Base-by-base conservation (phyloP, 2,113 vertebrate genomes). In the Tonatia bakeri region DNA sequence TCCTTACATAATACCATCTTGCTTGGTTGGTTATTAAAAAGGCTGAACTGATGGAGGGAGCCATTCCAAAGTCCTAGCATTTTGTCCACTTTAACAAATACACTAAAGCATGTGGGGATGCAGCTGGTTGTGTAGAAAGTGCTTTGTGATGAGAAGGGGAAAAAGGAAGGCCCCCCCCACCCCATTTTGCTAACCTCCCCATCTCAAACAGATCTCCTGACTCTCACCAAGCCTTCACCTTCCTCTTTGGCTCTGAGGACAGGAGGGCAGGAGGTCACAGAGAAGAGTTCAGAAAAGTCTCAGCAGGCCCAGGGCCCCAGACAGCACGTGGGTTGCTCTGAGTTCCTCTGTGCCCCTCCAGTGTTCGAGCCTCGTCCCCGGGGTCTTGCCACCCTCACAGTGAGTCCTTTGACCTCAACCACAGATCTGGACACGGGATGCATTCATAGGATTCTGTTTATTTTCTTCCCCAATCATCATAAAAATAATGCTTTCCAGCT, bases 401-500 rank as follows among this genome's bases (percentile, higher is more conserved):
- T 3, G 54, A 73, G 43, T 79, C 52, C 47, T 24, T 6, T 24
- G 40, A 14, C n/a, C 52, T 36, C 28, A n/a, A 9, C 38, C 45
- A 1, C 36, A 10, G 72, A 50, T 76, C 67, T 65, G 52, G 15
- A 77, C 40, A 2, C 10, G 20, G 0, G 8, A 96, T 82, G 28
- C 61, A 38, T 72, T 92, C 33, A 28, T 79, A 79, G 14, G 72
- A 73, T 50, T 75, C 40, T 15, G 4, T 36, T 36, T 40, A 79
- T 85, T 69, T 40, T 26, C n/a, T 81, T 65, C 69, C 59, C 7
- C 11, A 76, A 80, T 80, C 65, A 93, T 89, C 31, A 77, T 15
- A 75, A 73, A 67, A 81, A 79, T 36, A 43, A 28, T 24, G 59
- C 43, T 84, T 90, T 75, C 47, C 87, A 94, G 64, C 54, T 75